Base-by-base conservation (phyloP, 2,888 invertebrate genomes). In the Cetonia aurata region DNA sequence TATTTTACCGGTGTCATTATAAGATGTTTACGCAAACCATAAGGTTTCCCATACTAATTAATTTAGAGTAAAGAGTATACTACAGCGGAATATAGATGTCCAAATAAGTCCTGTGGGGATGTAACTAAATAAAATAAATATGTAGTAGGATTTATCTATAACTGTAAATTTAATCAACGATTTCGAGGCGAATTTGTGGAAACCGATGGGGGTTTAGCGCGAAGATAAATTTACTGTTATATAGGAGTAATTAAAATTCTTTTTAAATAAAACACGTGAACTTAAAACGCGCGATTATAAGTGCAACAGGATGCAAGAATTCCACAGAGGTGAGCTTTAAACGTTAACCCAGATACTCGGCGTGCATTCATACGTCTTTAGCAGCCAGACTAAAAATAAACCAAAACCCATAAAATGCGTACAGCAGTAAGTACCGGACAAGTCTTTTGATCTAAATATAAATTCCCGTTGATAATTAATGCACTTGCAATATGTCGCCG, bases 391-490 rank as follows among this genome's bases (percentile, higher is more conserved):
- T 62, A 48, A 62, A 62, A 62, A 62, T 62, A 62, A 59, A 57
- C 53, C 12, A 12, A 59, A 19, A 19, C 48, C 33, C 15, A 17
- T 62, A 62, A 62, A 31, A 12, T 62, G 33, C 33, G 48, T 33
- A 48, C 31, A 59, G 31, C 33, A 17, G 25, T 41, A 56, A 56
- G 37, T 62, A 33, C 31, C 31, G 48, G 48, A 48, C 62, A 62
- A 48, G 13, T 46, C 62, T 46, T 62, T 62, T 62, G 62, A 62
- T 62, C 48, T 62, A 62, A 62, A 48, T 62, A 48, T 62, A 62
- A 15, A 9, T 37, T 42, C 9, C 17, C 33, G 33, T 13, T 33
- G 48, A 62, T 62, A 62, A 62, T 62, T 48, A 46, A 48, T 56
- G 53, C 31, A 53, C 52, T 53, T 9, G 37, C 56, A 56, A 41